Evolutionary conservation across 2,888 invertebrate genomes (phyloP).

Genomic region (Horisme vitalbata): DNA sequence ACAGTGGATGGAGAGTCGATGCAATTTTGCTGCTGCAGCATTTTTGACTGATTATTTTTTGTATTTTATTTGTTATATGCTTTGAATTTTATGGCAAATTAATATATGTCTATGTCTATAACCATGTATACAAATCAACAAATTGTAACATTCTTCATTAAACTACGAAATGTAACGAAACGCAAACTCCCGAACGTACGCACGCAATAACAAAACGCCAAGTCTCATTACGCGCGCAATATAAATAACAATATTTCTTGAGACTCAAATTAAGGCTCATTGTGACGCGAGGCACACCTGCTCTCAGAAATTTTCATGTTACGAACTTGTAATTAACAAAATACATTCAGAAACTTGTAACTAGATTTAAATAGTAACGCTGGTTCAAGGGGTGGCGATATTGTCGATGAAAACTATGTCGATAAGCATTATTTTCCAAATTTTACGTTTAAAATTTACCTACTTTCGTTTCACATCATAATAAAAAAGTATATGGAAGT

Average conservation of each 20-base stretch:
- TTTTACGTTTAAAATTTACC: no score
- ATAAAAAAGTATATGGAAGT: no score
- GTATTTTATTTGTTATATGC: no score
- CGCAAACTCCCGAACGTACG: conserved; percentile 4
- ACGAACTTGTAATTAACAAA: conserved; percentile 79
- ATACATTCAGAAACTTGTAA: conserved; percentile 81
- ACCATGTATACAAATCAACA: no score
- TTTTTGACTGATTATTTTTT: no score
- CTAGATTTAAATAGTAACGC: conserved; percentile 81
- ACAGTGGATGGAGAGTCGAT: no score
- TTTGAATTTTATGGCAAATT: no score
- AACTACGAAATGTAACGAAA: conserved; percentile 5
- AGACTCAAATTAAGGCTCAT: conserved; percentile 46
- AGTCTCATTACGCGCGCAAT: conserved; percentile 14
- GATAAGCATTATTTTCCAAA: conserved; percentile 10
- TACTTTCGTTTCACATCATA: no score
- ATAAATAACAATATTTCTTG: conserved; percentile 60
- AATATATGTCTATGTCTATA: no score
- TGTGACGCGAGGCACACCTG: conserved; percentile 56
- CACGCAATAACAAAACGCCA: conserved; percentile 15
- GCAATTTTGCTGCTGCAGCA: no score
- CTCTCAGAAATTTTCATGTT: conserved; percentile 71
- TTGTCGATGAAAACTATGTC: conserved; percentile 32
- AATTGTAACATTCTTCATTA: background rate
- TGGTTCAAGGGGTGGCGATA: conserved; percentile 40